Evolutionary conservation across 2,888 invertebrate species (phyloP), one percentile per base, ranked within the genome.

Genomic region (Maniola hyperantus): DNA sequence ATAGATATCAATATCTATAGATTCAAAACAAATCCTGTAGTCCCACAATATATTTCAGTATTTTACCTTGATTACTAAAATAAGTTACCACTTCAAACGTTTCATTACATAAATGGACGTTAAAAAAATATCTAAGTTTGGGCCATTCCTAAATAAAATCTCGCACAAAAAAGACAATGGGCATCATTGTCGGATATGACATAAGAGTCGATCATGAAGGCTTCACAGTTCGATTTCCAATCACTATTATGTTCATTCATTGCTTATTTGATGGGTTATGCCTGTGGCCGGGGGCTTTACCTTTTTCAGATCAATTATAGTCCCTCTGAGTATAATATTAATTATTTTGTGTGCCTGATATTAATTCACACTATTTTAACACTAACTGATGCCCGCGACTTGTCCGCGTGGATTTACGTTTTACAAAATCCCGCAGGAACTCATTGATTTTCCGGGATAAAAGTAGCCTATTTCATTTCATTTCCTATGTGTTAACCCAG

Each of bases 191-290:
- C 53, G 42, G 62, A 44, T 44, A 54, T 62, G 50, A 61, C 61
- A 51, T 42, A 62, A 51, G 42, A 44, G 53, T 54, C 26, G 44
- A 42, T 36, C 53, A 15, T 44, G 53, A 62, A 53, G 61, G 61
- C 51, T 62, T 62, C 62, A 33, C 62, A 39, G 26, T 53, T 62
- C 62, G 53, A 62, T 62, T 57, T 62, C 62, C 62, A 62, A 62
- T 62, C 48, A 62, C 62, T 62, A 62, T 62, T 62, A 62, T 53
- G 15, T 18, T 26, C 53, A 33, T 44, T 62, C 42, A 62, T 42
- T 42, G 62, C 53, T 62, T 53, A 62, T 62, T 62, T 62, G 61
- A 53, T 53, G 33, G 44, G 62, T 53, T 36, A 50, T 39, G 50
- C 34, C 59, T 34, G 7, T 33, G 59, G 59, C 59, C 34, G n/a